Conservation (phyloP, 2,113 vertebrate genomes). For the Saguinus imperator region DNA sequence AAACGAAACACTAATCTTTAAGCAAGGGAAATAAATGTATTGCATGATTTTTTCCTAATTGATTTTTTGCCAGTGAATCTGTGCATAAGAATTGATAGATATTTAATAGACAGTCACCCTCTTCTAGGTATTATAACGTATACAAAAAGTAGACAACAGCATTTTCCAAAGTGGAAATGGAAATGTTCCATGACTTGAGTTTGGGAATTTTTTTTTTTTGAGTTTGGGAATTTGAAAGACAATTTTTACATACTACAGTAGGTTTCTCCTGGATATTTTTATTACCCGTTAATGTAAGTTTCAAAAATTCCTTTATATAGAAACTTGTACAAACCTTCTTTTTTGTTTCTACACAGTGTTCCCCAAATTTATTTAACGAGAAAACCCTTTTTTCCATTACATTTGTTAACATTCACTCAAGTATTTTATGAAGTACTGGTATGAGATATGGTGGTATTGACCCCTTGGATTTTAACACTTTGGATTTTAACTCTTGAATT, state of each 20-base stretch:
- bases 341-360: not conserved
- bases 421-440: not conserved
- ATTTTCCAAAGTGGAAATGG: not conserved
- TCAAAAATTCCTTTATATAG: not conserved
- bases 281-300: not conserved
- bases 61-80: not conserved
- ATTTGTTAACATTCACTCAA: not conserved
- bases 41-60: not conserved
- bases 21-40: not conserved
- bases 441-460: not conserved
- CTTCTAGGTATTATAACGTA: not conserved
- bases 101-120: not conserved
- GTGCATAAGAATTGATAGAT: not conserved
- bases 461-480: not conserved
- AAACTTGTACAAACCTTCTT: not conserved
- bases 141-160: not conserved
- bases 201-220: too few relatives aligned
- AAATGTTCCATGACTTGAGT: not conserved
- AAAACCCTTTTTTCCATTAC: not conserved
- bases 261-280: not conserved
- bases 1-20: not conserved
- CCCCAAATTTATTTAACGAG: not conserved
- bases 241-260: not conserved
- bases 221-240: not conserved
- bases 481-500: not conserved